Conservation (phyloP, 2,888 invertebrate species). For the Hybos culiciformis region DNA sequence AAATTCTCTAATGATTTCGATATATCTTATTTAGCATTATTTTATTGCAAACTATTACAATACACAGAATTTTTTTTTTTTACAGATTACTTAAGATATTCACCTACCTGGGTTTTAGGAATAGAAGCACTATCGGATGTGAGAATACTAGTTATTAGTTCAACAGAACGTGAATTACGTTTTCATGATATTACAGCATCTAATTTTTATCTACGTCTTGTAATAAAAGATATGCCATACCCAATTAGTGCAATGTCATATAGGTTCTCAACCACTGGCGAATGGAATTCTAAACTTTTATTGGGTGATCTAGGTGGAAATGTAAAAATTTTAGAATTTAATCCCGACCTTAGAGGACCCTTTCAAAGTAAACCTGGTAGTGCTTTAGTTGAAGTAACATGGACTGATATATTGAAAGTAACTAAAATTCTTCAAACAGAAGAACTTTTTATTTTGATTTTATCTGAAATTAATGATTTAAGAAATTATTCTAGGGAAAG, state of each 20-base stretch:
- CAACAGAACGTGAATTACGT: constrained; percentile 61
- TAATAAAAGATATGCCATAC: constrained; percentile 45
- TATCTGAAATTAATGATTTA: background rate
- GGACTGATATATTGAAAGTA: constrained; percentile 43
- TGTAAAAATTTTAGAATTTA: constrained; percentile 49
- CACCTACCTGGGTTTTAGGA: constrained; percentile 59
- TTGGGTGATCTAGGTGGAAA: constrained; percentile 64
- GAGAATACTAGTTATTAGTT: constrained; percentile 60
- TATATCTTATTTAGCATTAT: background rate
- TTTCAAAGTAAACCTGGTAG: constrained; percentile 54
- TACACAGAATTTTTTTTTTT: constrained; percentile 1
- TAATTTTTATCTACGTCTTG: constrained; percentile 55
- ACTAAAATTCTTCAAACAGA: background rate
- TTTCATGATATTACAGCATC: constrained; percentile 68
- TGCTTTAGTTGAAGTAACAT: constrained; percentile 44
- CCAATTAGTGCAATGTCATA: constrained; percentile 30
- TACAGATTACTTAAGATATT: constrained; percentile 44
- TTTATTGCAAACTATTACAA: background rate
- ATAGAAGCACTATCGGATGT: constrained; percentile 62
- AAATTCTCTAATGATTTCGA: no score
- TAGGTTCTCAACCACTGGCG: constrained; percentile 20
- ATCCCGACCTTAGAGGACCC: constrained; percentile 48
- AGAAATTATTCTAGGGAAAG: background rate
- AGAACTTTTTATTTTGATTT: background rate
- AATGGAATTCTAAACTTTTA: constrained; percentile 39